phyloP scores from a whole-genome alignment of 1,140 invertebrate species.

The Aphaenogaster rudis region DNA sequence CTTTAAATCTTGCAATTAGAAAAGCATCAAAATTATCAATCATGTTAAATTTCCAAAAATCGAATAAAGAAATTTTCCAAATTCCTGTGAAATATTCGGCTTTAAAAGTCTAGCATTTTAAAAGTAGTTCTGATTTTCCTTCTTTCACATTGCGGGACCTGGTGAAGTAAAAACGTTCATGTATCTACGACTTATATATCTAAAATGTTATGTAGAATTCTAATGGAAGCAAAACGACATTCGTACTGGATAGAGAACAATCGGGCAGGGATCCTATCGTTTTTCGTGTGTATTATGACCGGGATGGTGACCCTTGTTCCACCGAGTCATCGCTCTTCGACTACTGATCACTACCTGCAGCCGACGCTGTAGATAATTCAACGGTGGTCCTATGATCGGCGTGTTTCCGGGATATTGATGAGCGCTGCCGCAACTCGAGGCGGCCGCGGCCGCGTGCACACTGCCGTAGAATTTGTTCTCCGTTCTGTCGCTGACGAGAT shows the following conservation, averaged over 20 bases:
- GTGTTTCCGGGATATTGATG: slow-evolving; percentile 85
- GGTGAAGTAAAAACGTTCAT: not conserved
- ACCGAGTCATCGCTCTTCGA: not conserved
- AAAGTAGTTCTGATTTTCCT: not conserved
- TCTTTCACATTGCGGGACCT: not conserved
- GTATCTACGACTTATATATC: not conserved
- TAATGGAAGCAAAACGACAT: not conserved
- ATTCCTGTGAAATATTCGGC: not conserved
- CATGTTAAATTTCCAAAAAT: not conserved
- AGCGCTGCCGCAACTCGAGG: slow-evolving; percentile 82
- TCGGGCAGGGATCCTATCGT: not conserved
- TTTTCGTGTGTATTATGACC: not conserved
- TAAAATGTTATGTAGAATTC: not conserved
- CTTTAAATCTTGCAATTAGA: not conserved
- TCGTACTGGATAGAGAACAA: not conserved
- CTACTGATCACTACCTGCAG: slow-evolving; percentile 79
- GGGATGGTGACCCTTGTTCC: not conserved
- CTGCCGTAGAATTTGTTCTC: slow-evolving; percentile 95
- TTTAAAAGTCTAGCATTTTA: not conserved
- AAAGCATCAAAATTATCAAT: not conserved
- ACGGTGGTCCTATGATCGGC: slow-evolving; percentile 84
- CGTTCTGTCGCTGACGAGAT: slow-evolving; percentile 93
- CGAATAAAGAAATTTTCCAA: not conserved
- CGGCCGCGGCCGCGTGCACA: slow-evolving; percentile 84
- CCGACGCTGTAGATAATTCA: slow-evolving; percentile 84